phyloP scores from a whole-genome alignment of 2,888 invertebrate genomes.

The Deroplatys truncata region DNA sequence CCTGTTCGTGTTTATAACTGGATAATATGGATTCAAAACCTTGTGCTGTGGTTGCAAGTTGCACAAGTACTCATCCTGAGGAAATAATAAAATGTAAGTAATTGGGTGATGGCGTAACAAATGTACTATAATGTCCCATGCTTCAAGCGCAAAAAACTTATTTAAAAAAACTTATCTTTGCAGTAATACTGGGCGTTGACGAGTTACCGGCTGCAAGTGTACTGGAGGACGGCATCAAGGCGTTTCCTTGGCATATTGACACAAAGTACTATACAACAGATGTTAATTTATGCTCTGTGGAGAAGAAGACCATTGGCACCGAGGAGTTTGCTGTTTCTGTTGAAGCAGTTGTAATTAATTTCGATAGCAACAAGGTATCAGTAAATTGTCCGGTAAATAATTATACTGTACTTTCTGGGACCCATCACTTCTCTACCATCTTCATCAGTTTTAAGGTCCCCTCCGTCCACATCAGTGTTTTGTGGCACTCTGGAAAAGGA shows the following conservation, averaged over 20 bases:
- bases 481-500: too few species aligned
- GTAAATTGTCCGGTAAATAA: background rate
- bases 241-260: constrained; percentile 56
- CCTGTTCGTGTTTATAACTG: background rate
- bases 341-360: constrained; percentile 60
- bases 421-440: too few species aligned
- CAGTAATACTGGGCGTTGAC: constrained; percentile 32
- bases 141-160: background rate
- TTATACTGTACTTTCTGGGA: constrained; percentile 29
- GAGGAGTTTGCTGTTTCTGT: constrained; percentile 48
- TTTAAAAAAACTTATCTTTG: background rate
- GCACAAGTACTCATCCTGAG: constrained; percentile 32
- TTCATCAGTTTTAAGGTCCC: too few species aligned
- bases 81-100: constrained; percentile 36
- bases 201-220: constrained; percentile 37
- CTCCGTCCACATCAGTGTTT: too few species aligned
- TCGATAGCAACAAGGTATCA: constrained; percentile 52
- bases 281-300: constrained; percentile 54
- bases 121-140: background rate
- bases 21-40: constrained; percentile 29
- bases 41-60: constrained; percentile 32
- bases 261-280: constrained; percentile 69
- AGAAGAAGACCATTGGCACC: constrained; percentile 47
- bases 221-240: constrained; percentile 38
- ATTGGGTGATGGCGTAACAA: too few species aligned